phyloP scores from a whole-genome alignment of 2,113 vertebrate genomes.

The Gymnogyps californianus region DNA sequence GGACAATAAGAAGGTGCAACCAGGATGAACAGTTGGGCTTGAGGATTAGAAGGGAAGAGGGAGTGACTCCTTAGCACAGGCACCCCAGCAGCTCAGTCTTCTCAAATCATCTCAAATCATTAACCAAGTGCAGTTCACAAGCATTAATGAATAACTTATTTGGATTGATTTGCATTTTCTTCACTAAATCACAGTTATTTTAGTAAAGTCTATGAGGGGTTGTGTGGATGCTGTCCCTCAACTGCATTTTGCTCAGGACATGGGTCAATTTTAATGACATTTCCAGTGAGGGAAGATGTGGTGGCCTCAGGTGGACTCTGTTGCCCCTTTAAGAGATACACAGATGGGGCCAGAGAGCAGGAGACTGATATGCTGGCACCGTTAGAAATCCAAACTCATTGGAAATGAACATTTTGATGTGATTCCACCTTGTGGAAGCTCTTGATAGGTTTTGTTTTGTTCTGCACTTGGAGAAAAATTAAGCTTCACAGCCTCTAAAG shows the following conservation, averaged over 20 bases:
- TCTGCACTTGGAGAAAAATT: neutral
- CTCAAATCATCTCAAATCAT: constrained; percentile 7
- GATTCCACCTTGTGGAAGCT: neutral
- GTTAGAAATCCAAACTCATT: neutral
- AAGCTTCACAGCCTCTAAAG: neutral
- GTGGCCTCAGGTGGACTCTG: neutral
- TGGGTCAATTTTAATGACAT: neutral
- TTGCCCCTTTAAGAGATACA: neutral
- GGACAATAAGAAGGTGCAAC: neutral
- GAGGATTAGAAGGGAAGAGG: neutral
- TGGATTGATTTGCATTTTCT: constrained; percentile 17
- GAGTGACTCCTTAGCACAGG: neutral
- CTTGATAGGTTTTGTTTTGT: neutral
- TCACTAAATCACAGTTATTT: neutral
- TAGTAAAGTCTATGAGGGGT: neutral
- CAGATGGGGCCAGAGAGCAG: neutral
- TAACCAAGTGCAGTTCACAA: neutral
- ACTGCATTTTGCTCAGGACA: neutral
- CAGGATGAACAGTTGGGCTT: neutral
- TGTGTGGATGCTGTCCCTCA: neutral
- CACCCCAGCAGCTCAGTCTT: neutral
- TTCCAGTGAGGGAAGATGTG: neutral
- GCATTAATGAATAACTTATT: constrained; percentile 30
- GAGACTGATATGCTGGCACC: fast-evolving
- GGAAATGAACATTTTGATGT: neutral